Base-by-base conservation (phyloP, 1,140 invertebrate species). In the Oncopodura yosiiana region DNA sequence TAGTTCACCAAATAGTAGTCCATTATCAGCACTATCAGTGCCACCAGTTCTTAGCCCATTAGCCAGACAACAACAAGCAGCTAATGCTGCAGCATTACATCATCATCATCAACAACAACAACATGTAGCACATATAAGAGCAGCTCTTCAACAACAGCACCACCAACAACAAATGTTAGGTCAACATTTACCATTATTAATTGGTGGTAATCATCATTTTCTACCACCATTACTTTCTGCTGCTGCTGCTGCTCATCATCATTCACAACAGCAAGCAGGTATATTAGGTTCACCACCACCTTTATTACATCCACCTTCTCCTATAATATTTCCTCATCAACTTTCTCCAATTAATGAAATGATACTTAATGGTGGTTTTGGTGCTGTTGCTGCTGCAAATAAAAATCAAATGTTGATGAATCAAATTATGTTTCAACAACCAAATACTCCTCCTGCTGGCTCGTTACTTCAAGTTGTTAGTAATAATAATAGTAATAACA, bases 321-420 rank as follows among this genome's bases (percentile, higher is more conserved):
- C 37, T 18, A 46, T 49, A 64, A 73, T 73, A 52, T 63, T 69
- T 3, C 70, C 71, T 3, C 77, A 78, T 56, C 74, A 77, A n/a
- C 70, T 74, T 63, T 68, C 72, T 26, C 73, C 39, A 39, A 43
- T 43, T 49, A 51, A 46, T 41, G 49, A 58, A 21, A 74, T 57
- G 65, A 69, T 4, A 63, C 70, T 63, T 53, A 70, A 19, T 11
- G 5, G 21, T 37, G 24, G 49, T 42, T 52, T 29, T 37, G 51
- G 51, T 53, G 43, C 19, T 38, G 51, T n/a, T n/a, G n/a, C n/a
- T n/a, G n/a, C n/a, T n/a, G n/a, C n/a, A n/a, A n/a, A n/a, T n/a
- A n/a, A n/a, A n/a, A n/a, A n/a, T n/a, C n/a, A n/a, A n/a, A n/a
- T n/a, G n/a, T n/a, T n/a, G n/a, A n/a, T n/a, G n/a, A n/a, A n/a